phyloP scores from a whole-genome alignment of 2,797 vertebrate species.

The Tachyglossus aculeatus region DNA sequence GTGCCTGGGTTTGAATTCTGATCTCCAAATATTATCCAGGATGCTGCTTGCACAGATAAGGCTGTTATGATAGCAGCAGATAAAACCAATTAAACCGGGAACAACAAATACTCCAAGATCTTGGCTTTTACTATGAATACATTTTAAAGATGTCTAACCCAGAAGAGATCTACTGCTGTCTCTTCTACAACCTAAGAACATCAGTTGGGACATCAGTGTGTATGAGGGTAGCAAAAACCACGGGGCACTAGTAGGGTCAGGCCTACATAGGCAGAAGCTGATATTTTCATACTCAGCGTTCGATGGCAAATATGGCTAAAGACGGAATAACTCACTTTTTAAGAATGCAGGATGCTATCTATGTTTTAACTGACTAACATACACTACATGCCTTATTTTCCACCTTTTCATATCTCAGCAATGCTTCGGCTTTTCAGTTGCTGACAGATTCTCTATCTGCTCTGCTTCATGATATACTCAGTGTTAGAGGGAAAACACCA shows the following conservation, averaged over 20 bases:
- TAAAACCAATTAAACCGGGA: slow-evolving; percentile 72
- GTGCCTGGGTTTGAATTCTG: slow-evolving; percentile 69
- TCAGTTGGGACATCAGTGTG: not conserved
- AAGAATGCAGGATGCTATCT: slow-evolving; percentile 16
- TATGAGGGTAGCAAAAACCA: slow-evolving; percentile 22
- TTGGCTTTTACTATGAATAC: slow-evolving; percentile 56
- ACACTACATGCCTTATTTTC: not conserved
- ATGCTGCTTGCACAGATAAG: slow-evolving; percentile 66
- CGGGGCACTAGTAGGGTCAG: slow-evolving; percentile 6
- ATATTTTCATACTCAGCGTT: slow-evolving; percentile 20
- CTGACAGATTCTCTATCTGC: slow-evolving; percentile 27
- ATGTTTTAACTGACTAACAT: slow-evolving; percentile 14
- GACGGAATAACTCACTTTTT: slow-evolving; percentile 11
- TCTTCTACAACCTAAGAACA: slow-evolving; percentile 14
- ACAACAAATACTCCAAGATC: slow-evolving; percentile 51
- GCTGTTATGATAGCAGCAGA: slow-evolving; percentile 67
- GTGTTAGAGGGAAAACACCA: slow-evolving; percentile 40
- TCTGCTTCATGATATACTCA: slow-evolving; percentile 41
- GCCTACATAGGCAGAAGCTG: slow-evolving; percentile 23
- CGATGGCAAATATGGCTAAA: slow-evolving; percentile 30
- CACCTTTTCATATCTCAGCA: slow-evolving; percentile 18
- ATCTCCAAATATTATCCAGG: slow-evolving; percentile 74
- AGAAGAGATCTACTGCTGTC: slow-evolving; percentile 26
- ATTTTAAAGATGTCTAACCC: slow-evolving; percentile 33
- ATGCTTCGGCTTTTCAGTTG: slow-evolving; percentile 29